Base-by-base conservation (phyloP, 2,797 vertebrate species). In the Labeo calbasu region DNA sequence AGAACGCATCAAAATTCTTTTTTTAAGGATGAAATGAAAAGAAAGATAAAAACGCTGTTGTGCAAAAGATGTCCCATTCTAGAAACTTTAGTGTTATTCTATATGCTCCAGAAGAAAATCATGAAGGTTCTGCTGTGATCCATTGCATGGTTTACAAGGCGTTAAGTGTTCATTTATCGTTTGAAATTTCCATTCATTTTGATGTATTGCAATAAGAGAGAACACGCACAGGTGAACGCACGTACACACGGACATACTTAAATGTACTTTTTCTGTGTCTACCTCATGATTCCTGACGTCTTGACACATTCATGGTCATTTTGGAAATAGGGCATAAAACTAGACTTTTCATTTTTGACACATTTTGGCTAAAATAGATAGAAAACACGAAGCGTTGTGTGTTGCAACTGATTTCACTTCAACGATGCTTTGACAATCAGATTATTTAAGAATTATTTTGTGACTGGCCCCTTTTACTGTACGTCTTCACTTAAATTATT, bases 381-480 rank as follows among this genome's bases (percentile, higher is more conserved):
- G 89, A 79, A 81, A 89, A 90, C 93, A 91, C 86, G 83, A 91
- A 90, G 88, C 80, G 55, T 63, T 85, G 87, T 87, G 73, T 93
- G 91, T 94, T 92, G 89, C 78, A 90, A 59, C 69, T 90, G 86
- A 89, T 93, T 92, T 94, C 94, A 95, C 94, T 92, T 92, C 94
- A 94, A 94, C 87, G 93, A 93, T 92, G 96, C 97, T 96, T 94
- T 93, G 96, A 97, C 97, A 97, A 97, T 97, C 96, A 97, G 92
- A 91, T 91, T 89, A 90, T 91, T 91, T 91, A 88, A 79, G 84
- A 84, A 85, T 83, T 81, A 83, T 82, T 86, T 89, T 90, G 84
- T 89, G 89, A 32, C 77, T 85, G 84, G 83, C 83, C 89, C 88
- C 87, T n/a, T 85, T 79, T 88, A 70, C 23, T 21, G 43, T 79